Percentiles rank a stretch among this genome's conserved stretches.
Conservation (phyloP, 1,140 invertebrate genomes). For the Lucilia sericata region DNA sequence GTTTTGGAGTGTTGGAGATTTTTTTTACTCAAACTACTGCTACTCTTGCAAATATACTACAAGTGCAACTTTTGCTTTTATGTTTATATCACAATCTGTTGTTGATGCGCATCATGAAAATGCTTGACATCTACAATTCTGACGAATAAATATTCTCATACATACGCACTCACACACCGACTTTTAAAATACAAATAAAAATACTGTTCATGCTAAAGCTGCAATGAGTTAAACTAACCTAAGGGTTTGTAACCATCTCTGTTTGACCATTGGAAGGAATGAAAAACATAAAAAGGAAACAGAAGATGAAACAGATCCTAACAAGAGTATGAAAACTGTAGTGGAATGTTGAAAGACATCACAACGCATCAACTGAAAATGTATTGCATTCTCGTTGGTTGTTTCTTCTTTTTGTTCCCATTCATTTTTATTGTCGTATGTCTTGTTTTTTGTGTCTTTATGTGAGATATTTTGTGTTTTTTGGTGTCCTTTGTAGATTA, state of each 20-base stretch:
- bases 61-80: no score
- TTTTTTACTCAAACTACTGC: neutral
- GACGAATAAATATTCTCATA: slow-evolving; percentile 7
- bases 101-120: slow-evolving; percentile 26
- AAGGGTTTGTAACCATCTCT: slow-evolving; percentile 14
- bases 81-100: slow-evolving; percentile 2
- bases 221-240: neutral
- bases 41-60: no score
- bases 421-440: neutral
- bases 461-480: neutral
- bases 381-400: slow-evolving; percentile 20
- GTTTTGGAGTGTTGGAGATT: neutral
- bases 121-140: slow-evolving; percentile 12
- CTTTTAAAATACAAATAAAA: neutral
- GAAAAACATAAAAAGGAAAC: neutral
- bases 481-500: no score
- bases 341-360: slow-evolving; percentile 3
- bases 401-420: neutral
- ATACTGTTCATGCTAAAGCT: neutral
- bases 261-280: slow-evolving; percentile 13
- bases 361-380: slow-evolving; percentile 20
- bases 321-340: neutral
- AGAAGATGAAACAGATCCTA: neutral
- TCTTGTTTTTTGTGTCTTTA: neutral
- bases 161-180: neutral